Conservation (phyloP, 2,113 vertebrate species). For the Hylia prasina region DNA sequence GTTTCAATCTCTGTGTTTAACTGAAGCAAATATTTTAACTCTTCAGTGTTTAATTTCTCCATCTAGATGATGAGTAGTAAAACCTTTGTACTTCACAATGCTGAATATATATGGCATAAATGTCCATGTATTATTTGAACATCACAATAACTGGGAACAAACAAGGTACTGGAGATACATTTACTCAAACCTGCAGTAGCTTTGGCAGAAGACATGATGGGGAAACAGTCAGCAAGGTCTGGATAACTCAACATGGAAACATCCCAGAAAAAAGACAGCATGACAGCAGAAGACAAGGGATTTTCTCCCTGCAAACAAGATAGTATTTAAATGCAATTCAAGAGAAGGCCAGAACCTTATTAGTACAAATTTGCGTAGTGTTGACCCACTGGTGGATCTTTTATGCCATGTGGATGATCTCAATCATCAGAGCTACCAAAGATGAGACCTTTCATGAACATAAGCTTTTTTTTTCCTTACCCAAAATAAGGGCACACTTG, state of each 20-base stretch:
- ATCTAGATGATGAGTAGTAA: background rate
- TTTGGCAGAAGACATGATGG: accelerated
- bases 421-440: background rate
- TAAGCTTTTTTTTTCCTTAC: background rate
- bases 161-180: background rate
- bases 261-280: background rate
- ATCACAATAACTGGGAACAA: background rate
- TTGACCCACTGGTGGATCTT: background rate
- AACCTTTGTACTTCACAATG: background rate
- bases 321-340: background rate
- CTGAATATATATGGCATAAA: background rate
- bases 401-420: background rate
- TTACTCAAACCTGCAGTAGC: background rate
- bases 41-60: background rate
- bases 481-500: background rate
- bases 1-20: background rate
- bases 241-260: background rate
- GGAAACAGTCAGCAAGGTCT: background rate
- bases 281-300: background rate
- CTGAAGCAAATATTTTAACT: background rate
- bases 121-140: accelerated
- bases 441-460: background rate
- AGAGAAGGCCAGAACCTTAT: background rate
- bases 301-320: background rate
- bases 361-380: background rate